Evolutionary conservation across 2,113 vertebrate species (phyloP).

Genomic region (Pitta sordida): DNA sequence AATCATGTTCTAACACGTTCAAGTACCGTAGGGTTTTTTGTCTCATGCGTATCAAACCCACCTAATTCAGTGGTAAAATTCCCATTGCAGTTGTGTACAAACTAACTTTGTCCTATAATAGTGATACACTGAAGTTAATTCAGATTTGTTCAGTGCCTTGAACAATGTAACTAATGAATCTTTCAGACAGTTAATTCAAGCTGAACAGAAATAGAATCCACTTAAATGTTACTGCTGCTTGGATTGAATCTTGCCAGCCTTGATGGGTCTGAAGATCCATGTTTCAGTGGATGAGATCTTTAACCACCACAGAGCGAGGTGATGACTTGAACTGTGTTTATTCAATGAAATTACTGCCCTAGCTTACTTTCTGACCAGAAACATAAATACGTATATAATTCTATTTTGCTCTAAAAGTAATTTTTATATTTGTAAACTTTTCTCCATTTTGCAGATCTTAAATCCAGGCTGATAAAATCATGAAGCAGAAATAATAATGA

Average conservation of each 20-base stretch:
- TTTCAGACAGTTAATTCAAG: constrained; percentile 52
- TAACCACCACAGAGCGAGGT: neutral
- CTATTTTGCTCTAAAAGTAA: neutral
- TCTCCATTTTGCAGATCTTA: neutral
- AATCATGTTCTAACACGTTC: neutral
- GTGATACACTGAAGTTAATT: constrained; percentile 25
- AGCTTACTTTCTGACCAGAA: neutral
- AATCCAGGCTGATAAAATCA: constrained; percentile 32
- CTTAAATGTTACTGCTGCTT: constrained; percentile 20
- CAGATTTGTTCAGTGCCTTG: neutral
- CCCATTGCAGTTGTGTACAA: neutral
- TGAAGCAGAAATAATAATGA: neutral
- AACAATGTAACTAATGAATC: constrained; percentile 26
- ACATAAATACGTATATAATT: neutral
- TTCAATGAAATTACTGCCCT: neutral
- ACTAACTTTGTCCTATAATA: constrained; percentile 16
- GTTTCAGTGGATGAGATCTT: neutral
- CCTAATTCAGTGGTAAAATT: neutral
- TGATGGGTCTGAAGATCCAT: constrained; percentile 23
- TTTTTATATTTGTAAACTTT: neutral
- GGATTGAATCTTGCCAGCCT: constrained; percentile 33
- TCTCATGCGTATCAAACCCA: neutral
- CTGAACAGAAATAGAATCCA: constrained; percentile 38
- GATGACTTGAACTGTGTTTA: neutral
- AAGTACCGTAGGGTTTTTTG: neutral